Evolutionary conservation across 2,888 invertebrate species (phyloP).

Genomic region (Torymus aiolomorphi): DNA sequence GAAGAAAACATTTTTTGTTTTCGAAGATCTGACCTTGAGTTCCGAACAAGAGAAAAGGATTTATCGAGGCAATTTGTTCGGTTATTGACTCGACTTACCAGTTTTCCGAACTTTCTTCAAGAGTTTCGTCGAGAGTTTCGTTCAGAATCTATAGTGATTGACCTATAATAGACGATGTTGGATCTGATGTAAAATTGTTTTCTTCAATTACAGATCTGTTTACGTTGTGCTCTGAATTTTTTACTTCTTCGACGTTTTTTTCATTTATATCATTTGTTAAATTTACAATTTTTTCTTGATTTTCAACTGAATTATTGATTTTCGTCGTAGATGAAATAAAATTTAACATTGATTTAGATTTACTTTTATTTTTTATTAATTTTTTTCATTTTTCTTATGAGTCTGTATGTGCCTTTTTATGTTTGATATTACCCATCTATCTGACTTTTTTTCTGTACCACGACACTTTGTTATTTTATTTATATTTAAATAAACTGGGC

Average conservation of each 20-base stretch:
- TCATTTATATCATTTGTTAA: too few species aligned
- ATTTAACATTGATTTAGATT: too few species aligned
- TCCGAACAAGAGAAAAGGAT: background rate
- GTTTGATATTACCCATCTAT: conserved; percentile 4
- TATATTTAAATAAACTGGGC: background rate
- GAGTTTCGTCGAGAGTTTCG: background rate
- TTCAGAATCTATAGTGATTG: too few species aligned
- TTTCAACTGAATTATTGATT: too few species aligned
- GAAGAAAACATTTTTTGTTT: background rate
- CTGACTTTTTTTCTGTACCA: background rate
- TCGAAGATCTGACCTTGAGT: background rate
- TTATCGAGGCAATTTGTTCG: conserved; percentile 1
- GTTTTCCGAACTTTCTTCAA: background rate
- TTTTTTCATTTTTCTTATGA: background rate
- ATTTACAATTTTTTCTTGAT: too few species aligned
- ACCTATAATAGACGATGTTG: background rate
- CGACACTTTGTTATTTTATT: conserved; percentile 2
- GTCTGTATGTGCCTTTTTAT: too few species aligned
- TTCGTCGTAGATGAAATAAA: too few species aligned
- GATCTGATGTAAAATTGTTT: background rate
- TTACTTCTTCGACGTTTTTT: too few species aligned
- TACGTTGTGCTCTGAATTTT: too few species aligned
- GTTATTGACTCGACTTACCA: background rate
- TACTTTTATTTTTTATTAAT: too few species aligned
- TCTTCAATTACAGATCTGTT: too few species aligned